Base-by-base conservation (phyloP, 1,140 invertebrate genomes). In the Tribolium madens region DNA sequence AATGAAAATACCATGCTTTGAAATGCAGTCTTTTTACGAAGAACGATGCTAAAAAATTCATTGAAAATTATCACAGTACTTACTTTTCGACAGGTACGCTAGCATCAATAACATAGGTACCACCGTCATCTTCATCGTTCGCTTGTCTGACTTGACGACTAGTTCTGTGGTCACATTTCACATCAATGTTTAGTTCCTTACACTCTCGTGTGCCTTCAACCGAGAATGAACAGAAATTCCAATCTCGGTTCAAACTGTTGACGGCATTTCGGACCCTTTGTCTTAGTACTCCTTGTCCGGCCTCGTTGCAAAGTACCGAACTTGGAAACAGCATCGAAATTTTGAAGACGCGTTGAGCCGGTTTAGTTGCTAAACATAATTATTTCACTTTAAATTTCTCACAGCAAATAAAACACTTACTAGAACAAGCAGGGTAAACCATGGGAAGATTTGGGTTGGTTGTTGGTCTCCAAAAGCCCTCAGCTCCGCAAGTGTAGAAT, bases 401-500 rank as follows among this genome's bases (percentile, higher is more conserved):
- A 42, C 4, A 31, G 26, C 6, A 42, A 42, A 9, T n/a, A n/a
- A 10, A 5, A 50, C n/a, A 86, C 88, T 89, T 91, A 94, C 93
- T 89, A 82, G 95, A 96, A 85, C 96, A 98, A 81, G 96, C 94
- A 36, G 96, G 96, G 85, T 97, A 98, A 1, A 96, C 87, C 75
- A 97, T 85, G 9, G 95, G 94, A 77, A 94, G 87, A 21, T 87
- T 89, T 6, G 95, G 94, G 83, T 95, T 90, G 15, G 87, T 89
- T 1, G 94, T 96, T 15, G 97, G 97, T 79, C 96, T 89, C 97
- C 97, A 98, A 86, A 97, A 97, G 36, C 97, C 97, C 91, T 98
- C 97, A 71, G 95, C 95, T 10, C 96, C 97, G 85, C 97, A 98
- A 3, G 96, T 97, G 83, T 98, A 98, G 88, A 98, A 98, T 80